These are phyloP conservation scores for Camarhynchus parvulus DNA, from an alignment of 2,113 vertebrate species.

Conservation along the genomic window DNA sequence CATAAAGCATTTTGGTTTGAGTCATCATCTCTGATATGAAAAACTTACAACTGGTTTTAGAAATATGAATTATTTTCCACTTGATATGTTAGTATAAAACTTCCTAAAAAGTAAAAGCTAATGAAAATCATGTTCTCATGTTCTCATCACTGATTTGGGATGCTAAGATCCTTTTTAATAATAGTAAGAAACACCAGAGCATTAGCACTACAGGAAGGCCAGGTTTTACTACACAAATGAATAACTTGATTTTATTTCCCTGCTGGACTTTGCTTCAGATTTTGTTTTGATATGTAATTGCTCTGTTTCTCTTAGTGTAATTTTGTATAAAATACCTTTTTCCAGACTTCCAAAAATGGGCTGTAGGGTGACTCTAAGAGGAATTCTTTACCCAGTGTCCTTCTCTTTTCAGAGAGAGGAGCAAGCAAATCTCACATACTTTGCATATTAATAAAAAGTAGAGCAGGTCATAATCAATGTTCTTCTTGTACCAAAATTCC, in stretches of 20 bases:
- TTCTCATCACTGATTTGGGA: not conserved
- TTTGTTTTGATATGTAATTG: not conserved
- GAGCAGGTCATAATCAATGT: not conserved
- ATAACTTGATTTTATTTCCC: not conserved
- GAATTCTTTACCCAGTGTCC: not conserved
- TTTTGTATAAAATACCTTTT: not conserved
- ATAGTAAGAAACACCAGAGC: not conserved
- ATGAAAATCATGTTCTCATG: not conserved
- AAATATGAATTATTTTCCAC: not conserved
- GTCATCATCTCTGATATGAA: not conserved
- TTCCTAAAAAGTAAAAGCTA: not conserved
- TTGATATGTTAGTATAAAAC: not conserved
- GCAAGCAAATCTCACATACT: not conserved
- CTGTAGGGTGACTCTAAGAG: not conserved
- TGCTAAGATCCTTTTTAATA: not conserved
- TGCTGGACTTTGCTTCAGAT: not conserved
- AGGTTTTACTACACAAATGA: not conserved
- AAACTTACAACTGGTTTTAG: not conserved
- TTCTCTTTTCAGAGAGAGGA: not conserved
- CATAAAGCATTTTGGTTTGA: not conserved
- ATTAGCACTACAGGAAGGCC: not conserved
- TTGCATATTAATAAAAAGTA: not conserved
- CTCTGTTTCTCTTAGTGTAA: not conserved
- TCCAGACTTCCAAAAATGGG: not conserved
- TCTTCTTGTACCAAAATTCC: not conserved